Conservation (phyloP, 2,888 invertebrate genomes). For the Eupelmus urozonus region DNA sequence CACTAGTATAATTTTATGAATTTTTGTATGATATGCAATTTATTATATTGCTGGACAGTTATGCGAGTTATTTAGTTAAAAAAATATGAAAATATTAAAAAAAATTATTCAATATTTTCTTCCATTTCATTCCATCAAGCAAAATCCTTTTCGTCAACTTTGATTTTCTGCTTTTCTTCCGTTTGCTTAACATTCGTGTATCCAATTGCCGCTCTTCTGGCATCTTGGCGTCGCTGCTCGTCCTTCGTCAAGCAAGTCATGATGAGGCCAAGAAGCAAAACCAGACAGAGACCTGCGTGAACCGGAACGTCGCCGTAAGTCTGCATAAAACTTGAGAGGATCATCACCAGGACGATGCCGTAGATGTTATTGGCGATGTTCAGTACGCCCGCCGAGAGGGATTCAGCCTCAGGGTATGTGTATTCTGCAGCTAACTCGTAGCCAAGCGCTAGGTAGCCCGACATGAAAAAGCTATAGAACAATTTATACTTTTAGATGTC, state of each 20-base stretch:
- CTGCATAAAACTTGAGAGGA: constrained; percentile 70
- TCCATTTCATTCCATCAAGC: too few species aligned
- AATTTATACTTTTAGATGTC: not conserved
- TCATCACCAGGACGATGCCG: constrained; percentile 70
- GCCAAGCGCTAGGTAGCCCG: constrained; percentile 85
- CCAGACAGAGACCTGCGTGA: constrained; percentile 70
- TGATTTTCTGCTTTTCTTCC: too few species aligned
- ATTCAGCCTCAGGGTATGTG: constrained; percentile 86
- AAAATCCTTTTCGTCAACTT: too few species aligned
- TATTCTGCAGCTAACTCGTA: constrained; percentile 87
- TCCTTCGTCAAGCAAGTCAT: constrained; percentile 70
- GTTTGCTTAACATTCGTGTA: too few species aligned
- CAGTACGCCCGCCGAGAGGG: constrained; percentile 84
- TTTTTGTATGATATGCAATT: too few species aligned
- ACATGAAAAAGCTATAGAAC: constrained; percentile 83
- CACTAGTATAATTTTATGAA: too few species aligned
- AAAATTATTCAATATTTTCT: too few species aligned
- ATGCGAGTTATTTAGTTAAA: too few species aligned
- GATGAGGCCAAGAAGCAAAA: constrained; percentile 69
- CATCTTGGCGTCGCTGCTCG: constrained; percentile 70
- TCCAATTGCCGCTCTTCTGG: constrained; percentile 57
- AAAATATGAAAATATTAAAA: too few species aligned
- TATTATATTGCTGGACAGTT: too few species aligned
- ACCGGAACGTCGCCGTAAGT: constrained; percentile 72
- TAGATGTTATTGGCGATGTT: constrained; percentile 79